phyloP scores from a whole-genome alignment of 2,797 vertebrate species.

The Natrix natrix region DNA sequence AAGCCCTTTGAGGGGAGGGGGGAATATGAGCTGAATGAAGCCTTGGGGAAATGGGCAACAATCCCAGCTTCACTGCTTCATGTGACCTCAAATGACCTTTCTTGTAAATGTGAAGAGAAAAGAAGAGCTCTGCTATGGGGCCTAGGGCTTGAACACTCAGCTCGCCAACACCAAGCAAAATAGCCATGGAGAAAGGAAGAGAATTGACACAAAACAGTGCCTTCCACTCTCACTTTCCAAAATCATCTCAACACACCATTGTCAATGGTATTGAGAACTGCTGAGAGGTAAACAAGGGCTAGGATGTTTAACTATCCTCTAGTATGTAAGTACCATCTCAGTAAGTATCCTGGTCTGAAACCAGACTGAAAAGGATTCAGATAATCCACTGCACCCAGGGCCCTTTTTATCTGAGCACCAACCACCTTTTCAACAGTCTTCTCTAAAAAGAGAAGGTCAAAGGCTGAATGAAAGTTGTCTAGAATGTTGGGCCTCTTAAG shows the following conservation, averaged over 20 bases:
- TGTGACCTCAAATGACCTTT: neutral
- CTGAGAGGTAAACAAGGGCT: neutral
- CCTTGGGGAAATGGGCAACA: neutral
- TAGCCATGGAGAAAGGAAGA: neutral
- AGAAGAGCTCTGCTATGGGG: neutral
- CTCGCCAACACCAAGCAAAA: neutral
- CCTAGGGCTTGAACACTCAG: neutral
- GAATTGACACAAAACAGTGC: neutral
- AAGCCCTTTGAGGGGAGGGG: neutral
- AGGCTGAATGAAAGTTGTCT: neutral
- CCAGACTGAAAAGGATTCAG: neutral
- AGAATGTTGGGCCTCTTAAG: neutral
- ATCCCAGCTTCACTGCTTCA: neutral
- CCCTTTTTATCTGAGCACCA: neutral
- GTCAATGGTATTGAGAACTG: neutral
- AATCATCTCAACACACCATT: neutral
- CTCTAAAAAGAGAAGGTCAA: neutral
- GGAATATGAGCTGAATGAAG: neutral
- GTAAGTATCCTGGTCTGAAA: neutral
- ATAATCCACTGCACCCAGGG: neutral
- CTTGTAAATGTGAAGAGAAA: neutral
- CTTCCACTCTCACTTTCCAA: neutral
- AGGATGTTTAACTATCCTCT: neutral
- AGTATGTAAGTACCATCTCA: neutral
- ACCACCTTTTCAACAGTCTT: neutral